Percentiles rank a stretch among this genome's conserved stretches.
These are phyloP conservation scores for Adrianichthys oophorus DNA, from an alignment of 2,797 vertebrate species.

Conservation along the genomic window DNA sequence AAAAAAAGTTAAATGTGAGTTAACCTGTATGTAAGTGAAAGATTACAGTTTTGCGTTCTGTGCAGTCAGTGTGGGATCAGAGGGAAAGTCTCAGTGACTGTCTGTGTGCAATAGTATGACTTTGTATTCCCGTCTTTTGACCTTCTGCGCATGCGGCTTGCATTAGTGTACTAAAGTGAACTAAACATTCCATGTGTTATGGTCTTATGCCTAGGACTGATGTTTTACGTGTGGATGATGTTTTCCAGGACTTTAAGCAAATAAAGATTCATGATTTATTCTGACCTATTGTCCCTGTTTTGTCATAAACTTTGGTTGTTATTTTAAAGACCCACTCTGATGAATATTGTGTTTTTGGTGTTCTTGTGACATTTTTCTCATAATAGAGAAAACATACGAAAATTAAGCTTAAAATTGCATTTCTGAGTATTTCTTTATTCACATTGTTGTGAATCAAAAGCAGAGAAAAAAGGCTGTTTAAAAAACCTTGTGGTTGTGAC, in stretches of 20 bases:
- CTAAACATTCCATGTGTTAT: constrained; percentile 36
- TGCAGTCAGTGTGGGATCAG: constrained; percentile 36
- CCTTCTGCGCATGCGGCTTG: constrained; percentile 58
- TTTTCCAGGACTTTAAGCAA: constrained; percentile 53
- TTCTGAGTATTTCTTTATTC: no score
- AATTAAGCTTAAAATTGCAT: no score
- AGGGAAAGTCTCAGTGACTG: constrained; percentile 30
- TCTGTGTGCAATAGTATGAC: constrained; percentile 50
- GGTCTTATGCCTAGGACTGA: constrained; percentile 32
- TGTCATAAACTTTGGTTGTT: not conserved
- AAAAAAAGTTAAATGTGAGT: constrained; percentile 8
- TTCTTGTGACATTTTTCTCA: no score
- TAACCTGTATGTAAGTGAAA: constrained; percentile 25
- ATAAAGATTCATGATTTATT: constrained; percentile 63
- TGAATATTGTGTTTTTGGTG: no score
- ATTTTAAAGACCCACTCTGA: no score
- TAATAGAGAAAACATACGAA: no score
- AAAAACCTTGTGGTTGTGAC: no score
- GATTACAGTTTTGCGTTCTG: constrained; percentile 35
- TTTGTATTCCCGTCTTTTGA: constrained; percentile 59
- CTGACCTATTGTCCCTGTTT: constrained; percentile 2
- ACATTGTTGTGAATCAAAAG: no score
- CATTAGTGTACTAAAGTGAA: constrained; percentile 43
- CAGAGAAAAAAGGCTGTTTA: no score
- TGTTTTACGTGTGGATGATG: constrained; percentile 57